Base-by-base conservation (phyloP, 35 echinoderm and acorn worm species). In the Eucidaris tribuloides region DNA sequence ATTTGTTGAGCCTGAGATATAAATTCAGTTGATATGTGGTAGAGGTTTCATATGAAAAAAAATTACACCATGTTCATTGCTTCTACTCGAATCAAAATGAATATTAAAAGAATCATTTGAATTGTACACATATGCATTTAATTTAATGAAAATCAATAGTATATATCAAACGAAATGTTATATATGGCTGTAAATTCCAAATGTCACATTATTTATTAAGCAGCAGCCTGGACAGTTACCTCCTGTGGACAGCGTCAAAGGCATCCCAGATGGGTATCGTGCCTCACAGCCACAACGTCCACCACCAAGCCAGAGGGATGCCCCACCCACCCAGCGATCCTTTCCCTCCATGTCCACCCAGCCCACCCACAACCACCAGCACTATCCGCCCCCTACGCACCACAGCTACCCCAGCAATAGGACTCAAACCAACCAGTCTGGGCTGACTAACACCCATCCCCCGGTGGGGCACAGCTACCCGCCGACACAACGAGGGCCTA, bases 191-290 rank as follows among this genome's bases (percentile, higher is more conserved):
- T n/a, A n/a, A n/a, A n/a, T n/a, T n/a, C n/a, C n/a, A n/a, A n/a
- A n/a, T n/a, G n/a, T n/a, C n/a, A n/a, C n/a, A n/a, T n/a, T 25
- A 25, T 37, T 42, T 78, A 22, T 28, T 36, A 61, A 52, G 34
- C 46, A 61, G 50, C 83, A 85, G 68, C 32, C 65, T 35, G 71
- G 84, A 2, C 78, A 89, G 60, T 71, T 99, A 50, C 96, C 96
- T 42, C 96, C 96, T 59, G 96, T 99, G 6, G 96, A 99, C 87
- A 90, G 71, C 35, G 79, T 93, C 6, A 99, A 93, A 77, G 96
- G 96, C 5, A 83, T 99, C 28, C 96, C 96, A 0, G 87, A 99
- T 38, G 87, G 79, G 31, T 99, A 90, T 66, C 77, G 89, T 1
- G 71, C 61, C 31, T 22, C 82, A 22, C 81, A 87, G 48, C 42